A percentile compares a stretch with the other conserved stretches of the same genome.
Conservation (phyloP, 1,140 invertebrate species). For the Conopomorpha cramerella region DNA sequence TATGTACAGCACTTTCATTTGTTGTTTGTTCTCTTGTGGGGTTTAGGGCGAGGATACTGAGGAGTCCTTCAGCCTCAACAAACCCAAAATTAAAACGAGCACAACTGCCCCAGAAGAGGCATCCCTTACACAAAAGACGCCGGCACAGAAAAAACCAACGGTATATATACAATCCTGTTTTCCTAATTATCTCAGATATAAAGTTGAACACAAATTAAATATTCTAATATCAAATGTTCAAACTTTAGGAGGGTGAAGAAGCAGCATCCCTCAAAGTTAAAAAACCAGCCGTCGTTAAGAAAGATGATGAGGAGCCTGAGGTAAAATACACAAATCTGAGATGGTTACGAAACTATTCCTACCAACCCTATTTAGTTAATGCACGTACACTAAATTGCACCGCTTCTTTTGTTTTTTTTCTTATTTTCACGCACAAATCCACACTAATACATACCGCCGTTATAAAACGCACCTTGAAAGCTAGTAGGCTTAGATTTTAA, state of each 20-base stretch:
- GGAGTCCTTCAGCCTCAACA: slow-evolving; percentile 43
- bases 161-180: slow-evolving; percentile 22
- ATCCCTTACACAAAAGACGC: slow-evolving; percentile 51
- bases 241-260: slow-evolving; percentile 39
- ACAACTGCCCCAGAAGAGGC: slow-evolving; percentile 51
- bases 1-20: slow-evolving; percentile 11
- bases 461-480: slow-evolving; percentile 10
- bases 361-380: neutral
- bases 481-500: neutral
- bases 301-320: slow-evolving; percentile 28
- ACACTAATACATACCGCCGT: slow-evolving; percentile 18
- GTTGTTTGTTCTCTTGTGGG: slow-evolving; percentile 4
- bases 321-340: slow-evolving; percentile 19
- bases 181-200: slow-evolving; percentile 39
- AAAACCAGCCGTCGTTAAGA: slow-evolving; percentile 48
- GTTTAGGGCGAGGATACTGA: slow-evolving; percentile 46
- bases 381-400: no score
- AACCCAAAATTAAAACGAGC: slow-evolving; percentile 49
- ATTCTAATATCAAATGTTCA: slow-evolving; percentile 4
- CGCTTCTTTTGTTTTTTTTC: slow-evolving; percentile 7
- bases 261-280: slow-evolving; percentile 47
- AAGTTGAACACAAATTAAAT: slow-evolving; percentile 2
- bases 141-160: slow-evolving; percentile 48
- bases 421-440: slow-evolving; percentile 16
- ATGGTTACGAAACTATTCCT: slow-evolving; percentile 9